Percentiles rank a stretch among this genome's conserved stretches.
Evolutionary conservation across 2,113 vertebrate genomes (phyloP).

Genomic region (Urocitellus parryii): DNA sequence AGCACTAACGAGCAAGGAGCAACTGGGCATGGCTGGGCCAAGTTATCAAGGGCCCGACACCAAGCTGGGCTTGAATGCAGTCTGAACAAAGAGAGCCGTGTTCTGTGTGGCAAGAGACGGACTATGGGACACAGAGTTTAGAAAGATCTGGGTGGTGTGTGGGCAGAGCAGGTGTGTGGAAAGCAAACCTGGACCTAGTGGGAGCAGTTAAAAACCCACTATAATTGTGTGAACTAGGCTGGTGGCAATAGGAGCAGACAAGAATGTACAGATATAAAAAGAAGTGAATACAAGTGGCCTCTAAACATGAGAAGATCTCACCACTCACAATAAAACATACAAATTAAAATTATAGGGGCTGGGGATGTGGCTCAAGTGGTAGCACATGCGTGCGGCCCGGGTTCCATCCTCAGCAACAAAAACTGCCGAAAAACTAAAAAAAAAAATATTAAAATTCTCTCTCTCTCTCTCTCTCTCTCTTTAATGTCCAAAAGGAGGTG

Average conservation of each 20-base stretch:
- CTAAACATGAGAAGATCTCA: background rate
- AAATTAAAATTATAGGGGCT: background rate
- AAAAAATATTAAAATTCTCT: no score
- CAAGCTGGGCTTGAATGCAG: background rate
- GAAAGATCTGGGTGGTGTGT: background rate
- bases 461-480: no score
- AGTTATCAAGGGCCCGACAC: background rate
- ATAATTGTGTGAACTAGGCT: background rate
- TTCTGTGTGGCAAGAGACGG: background rate
- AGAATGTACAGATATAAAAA: background rate
- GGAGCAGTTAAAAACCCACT: background rate
- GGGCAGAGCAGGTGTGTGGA: background rate
- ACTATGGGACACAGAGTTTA: background rate
- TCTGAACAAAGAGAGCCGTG: background rate
- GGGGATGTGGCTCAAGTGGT: no score
- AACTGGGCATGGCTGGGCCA: background rate
- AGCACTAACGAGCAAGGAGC: no score
- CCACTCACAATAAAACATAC: background rate
- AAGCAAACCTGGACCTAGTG: background rate
- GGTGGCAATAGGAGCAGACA: background rate
- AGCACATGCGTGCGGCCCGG: no score
- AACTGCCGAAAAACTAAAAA: no score
- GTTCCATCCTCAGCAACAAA: no score
- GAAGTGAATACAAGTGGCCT: background rate
- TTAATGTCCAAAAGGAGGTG: background rate